Base-by-base conservation (phyloP, 92 coral and sea anemone species). In the Zoanthus sansibaricus region DNA sequence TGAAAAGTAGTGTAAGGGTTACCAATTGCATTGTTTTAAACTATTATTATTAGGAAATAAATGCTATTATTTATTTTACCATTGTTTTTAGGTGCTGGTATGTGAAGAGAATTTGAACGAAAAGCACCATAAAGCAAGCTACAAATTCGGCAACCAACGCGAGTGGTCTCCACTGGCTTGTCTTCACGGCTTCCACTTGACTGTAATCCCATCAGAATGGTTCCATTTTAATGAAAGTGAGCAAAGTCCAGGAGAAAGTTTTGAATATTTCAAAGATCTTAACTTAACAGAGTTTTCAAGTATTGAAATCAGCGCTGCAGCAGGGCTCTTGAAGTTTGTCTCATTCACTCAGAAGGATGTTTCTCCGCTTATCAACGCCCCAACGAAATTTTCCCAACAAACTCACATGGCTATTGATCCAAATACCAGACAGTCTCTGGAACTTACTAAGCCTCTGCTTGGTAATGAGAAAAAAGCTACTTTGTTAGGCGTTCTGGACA, bases 391-490 rank as follows among this genome's bases (percentile, higher is more conserved):
- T 79, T 93, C 92, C 37, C 94, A 89, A 46, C 93, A 89, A 44
- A 94, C 94, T 6, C 95, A 94, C 87, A 93, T 94, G 98, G 94
- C 98, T 5, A 94, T 94, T 37, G 98, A 94, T 18, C 88, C 95
- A 18, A 93, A 91, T 55, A 94, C 98, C 3, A 83, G 98, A 76
- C 76, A 92, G 42, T 86, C 95, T 3, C 83, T 94, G 52, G 98
- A 94, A 72, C 91, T 94, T 7, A 93, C 98, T 10, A 91, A 76
- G 46, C 95, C 98, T 20, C 83, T 94, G 10, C 88, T 94, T 86
- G 88, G 92, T 67, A 72, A 91, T 9, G 93, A 93, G 66, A 90
- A 88, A 89, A 94, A 93, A 84, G 98, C 98, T 32, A 93, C 98
- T 1, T 54, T 94, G 68, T 91, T 94, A 75, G 98, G 98, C 51